phyloP scores from a whole-genome alignment of 2,113 vertebrate species.

The Carassius carassius region DNA sequence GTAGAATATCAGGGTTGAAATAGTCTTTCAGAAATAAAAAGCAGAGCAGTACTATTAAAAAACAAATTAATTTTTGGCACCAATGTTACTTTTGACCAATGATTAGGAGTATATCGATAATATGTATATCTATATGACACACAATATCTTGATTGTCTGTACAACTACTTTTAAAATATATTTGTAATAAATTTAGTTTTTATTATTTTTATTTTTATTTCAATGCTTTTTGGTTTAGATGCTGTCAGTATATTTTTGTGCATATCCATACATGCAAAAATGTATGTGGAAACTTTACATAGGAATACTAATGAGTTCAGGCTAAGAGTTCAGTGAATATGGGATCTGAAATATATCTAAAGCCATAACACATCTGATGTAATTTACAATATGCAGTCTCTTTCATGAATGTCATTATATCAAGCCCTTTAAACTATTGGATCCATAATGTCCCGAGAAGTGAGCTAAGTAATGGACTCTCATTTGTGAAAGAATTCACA shows the following conservation, averaged over 20 bases:
- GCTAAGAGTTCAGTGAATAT: neutral
- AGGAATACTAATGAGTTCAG: neutral
- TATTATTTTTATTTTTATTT: too few relatives aligned
- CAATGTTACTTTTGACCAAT: neutral
- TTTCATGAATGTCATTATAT: slow-evolving; percentile 16
- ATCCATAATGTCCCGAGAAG: slow-evolving; percentile 11
- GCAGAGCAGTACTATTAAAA: neutral
- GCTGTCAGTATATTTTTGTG: neutral
- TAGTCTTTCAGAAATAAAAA: neutral
- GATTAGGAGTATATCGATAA: neutral
- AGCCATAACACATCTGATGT: neutral
- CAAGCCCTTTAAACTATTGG: slow-evolving; percentile 12
- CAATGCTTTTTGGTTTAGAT: neutral
- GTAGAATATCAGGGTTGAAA: slow-evolving; percentile 5
- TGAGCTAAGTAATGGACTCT: slow-evolving; percentile 34
- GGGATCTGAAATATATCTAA: neutral
- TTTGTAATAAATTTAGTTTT: too few relatives aligned
- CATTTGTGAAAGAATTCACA: slow-evolving; percentile 30
- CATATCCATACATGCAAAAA: neutral
- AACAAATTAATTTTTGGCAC: neutral
- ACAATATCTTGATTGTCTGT: neutral
- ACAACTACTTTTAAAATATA: neutral
- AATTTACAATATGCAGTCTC: neutral
- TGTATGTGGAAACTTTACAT: neutral
- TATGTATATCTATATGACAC: neutral